phyloP scores from a whole-genome alignment of 2,113 vertebrate species.

The Hemichromis elongatus region DNA sequence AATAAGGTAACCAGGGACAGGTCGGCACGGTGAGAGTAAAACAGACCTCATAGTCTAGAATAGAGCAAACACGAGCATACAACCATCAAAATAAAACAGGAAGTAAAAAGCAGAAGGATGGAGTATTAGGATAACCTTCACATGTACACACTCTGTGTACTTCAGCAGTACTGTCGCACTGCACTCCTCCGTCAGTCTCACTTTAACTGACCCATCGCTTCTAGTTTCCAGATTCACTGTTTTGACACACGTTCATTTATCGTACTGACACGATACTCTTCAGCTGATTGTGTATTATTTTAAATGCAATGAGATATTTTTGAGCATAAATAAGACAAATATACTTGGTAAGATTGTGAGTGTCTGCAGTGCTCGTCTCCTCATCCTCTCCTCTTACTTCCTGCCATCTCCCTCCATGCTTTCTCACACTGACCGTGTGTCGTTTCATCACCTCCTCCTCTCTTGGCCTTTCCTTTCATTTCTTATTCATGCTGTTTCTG shows the following conservation, averaged over 20 bases:
- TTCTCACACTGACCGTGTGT: background rate
- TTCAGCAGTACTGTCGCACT: background rate
- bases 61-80: background rate
- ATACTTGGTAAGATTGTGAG: too few relatives aligned
- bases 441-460: background rate
- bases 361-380: too few relatives aligned
- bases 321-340: too few relatives aligned
- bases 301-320: too few relatives aligned
- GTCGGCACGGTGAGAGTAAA: background rate
- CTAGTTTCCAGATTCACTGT: too few relatives aligned
- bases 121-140: background rate
- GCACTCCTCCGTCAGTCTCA: background rate
- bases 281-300: too few relatives aligned
- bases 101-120: background rate
- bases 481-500: conserved; percentile 4
- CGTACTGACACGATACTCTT: too few relatives aligned
- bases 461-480: background rate
- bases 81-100: background rate
- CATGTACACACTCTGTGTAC: background rate
- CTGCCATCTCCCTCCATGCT: background rate
- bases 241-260: too few relatives aligned
- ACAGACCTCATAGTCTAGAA: background rate
- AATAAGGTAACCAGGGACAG: background rate
- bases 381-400: background rate
- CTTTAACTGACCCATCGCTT: background rate